A percentile compares a stretch with the other conserved stretches of the same genome.
phyloP scores from a whole-genome alignment of 2,888 invertebrate species.

The Melinaea marsaeus region DNA sequence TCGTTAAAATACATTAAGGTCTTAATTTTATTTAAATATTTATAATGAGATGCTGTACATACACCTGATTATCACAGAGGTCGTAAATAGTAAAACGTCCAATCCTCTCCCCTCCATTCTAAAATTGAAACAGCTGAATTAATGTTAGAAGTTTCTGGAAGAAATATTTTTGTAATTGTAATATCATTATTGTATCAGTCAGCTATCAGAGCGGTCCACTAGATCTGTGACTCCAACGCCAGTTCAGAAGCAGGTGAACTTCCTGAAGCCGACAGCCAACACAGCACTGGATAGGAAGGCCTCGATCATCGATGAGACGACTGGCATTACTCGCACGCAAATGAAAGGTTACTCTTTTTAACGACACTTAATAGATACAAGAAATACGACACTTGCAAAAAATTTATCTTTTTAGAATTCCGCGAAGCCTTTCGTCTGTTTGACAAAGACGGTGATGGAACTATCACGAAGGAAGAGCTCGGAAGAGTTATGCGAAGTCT shows the following conservation, averaged over 20 bases:
- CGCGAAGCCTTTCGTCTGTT: conserved; percentile 91
- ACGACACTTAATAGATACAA: too few species aligned
- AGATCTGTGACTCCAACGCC: conserved; percentile 43
- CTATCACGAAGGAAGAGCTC: conserved; percentile 91
- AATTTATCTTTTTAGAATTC: conserved; percentile 77
- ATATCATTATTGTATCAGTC: conserved; percentile 39
- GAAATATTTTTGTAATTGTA: too few species aligned
- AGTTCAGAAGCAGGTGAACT: conserved; percentile 59
- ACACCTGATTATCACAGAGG: too few species aligned
- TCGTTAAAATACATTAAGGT: too few species aligned
- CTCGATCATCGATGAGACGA: conserved; percentile 69
- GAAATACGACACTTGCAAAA: too few species aligned
- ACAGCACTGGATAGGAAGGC: conserved; percentile 69
- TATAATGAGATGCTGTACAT: too few species aligned
- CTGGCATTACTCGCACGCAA: conserved; percentile 82
- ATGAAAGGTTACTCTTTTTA: conserved; percentile 82
- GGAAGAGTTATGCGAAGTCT: conserved; percentile 91
- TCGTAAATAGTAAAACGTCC: too few species aligned
- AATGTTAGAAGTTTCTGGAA: too few species aligned
- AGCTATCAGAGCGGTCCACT: conserved; percentile 46
- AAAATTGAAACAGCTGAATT: too few species aligned
- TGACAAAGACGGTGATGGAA: conserved; percentile 92
- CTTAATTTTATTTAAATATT: too few species aligned
- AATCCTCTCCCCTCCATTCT: too few species aligned
- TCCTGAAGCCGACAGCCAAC: conserved; percentile 69